Conservation (phyloP, 2,888 invertebrate genomes). For the Steinernema hermaphroditum region DNA sequence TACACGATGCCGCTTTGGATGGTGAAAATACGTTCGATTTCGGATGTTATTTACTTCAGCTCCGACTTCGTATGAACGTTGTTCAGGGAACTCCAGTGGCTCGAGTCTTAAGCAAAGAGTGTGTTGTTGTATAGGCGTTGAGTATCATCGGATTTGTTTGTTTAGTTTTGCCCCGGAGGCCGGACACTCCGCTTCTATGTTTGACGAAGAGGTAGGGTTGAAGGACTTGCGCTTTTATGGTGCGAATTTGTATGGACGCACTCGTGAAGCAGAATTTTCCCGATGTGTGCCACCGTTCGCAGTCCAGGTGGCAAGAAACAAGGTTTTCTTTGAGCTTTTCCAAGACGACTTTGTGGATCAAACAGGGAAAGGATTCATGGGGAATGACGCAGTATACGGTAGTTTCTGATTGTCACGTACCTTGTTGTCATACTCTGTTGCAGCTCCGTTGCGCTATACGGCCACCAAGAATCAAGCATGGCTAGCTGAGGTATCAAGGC, state of each 20-base stretch:
- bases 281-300: neutral
- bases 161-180: no score
- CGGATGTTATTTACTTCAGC: conserved; percentile 33
- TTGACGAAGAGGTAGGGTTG: no score
- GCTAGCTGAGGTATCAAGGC: neutral
- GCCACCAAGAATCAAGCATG: neutral
- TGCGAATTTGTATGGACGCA: no score
- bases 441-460: neutral
- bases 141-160: no score
- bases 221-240: no score
- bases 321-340: neutral
- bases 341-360: neutral
- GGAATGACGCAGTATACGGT: neutral
- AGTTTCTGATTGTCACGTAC: neutral
- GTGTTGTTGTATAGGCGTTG: neutral
- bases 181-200: no score
- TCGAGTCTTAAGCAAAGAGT: conserved; percentile 32
- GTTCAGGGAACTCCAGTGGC: conserved; percentile 36
- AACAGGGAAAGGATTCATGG: neutral
- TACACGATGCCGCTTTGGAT: neutral
- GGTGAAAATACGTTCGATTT: conserved; percentile 34
- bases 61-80: conserved; percentile 34
- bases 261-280: neutral
- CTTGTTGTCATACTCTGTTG: neutral
- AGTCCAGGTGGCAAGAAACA: neutral